Base-by-base conservation (phyloP, 2,888 invertebrate genomes). In the Corythucha ciliata region DNA sequence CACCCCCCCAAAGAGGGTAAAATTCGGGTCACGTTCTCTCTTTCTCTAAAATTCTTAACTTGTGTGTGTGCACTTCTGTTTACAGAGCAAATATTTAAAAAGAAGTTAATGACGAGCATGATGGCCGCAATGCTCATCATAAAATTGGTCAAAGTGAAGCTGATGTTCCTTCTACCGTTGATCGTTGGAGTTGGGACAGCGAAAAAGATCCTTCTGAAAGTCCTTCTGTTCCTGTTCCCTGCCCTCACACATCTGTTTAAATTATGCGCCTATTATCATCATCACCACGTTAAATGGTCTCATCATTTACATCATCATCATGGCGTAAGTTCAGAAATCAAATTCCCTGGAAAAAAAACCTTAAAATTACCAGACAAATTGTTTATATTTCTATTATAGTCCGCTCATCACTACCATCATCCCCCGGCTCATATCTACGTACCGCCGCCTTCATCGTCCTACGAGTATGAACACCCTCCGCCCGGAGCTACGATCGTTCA, bases 181-280 rank as follows among this genome's bases (percentile, higher is more conserved):
- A 69, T 88, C 42, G 76, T 88, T 60, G 88, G 88, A 2, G 78
- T 85, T 16, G 81, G 82, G 1, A 80, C 87, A 0, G 88, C 88
- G 3, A 89, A 89, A 70, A 88, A 88, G 67, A 72, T 89, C 61
- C 75, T 88, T 63, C 71, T 89, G 36, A 88, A 89, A 65, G 70
- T 87, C 46, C 68, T 89, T 12, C 73, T 89, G 20, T 88, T 88
- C 73, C 64, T 89, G 32, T 85, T 88, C 69, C 88, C 88, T 1
- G 84, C 85, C 0, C 68, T 89, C 55, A 79, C 83, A 49, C 84
- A 87, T 65, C 75, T 89, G 55, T 88, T 88, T 72, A 88, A 87
- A 66, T 71, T 88, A 14, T 89, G 88, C 67, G 83, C 85, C 4
- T 83, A 82, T 72, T 87, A 86, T 63, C 83, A 85, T 59, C 78